Base-by-base conservation (phyloP, 2,113 vertebrate species). In the Nematolebias whitei region DNA sequence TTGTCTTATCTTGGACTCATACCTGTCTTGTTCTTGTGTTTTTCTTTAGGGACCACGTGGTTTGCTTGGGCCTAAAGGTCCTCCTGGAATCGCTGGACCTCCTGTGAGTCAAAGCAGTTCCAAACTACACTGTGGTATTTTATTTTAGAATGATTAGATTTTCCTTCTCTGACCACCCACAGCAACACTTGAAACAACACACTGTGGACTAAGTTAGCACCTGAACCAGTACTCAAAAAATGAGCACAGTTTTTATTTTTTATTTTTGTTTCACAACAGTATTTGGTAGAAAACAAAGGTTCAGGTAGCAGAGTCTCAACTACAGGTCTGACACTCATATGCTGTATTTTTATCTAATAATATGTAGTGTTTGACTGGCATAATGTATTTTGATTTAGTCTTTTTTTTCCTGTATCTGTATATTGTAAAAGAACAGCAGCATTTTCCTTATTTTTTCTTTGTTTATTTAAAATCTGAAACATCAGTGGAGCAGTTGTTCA, bases 11-110 rank as follows among this genome's bases (percentile, higher is more conserved):
- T n/a, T 24, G 0, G 4, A 22, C 11, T 24, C 50, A 11, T 57
- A 1, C 19, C 26, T 53, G 0, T 35, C 5, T 35, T 35, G 32
- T 35, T 8, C 9, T 35, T 35, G 10, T 82, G 32, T 82, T 2
- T 72, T 2, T 87, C 39, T 85, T 0, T 68, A 99, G 98, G 98
- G 98, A 74, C 95, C 95, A 24, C 91, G 98, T 76, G 98, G 98
- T 83, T 91, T 99, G 63, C 90, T 97, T 10, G 98, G 98, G 57
- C 97, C 97, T 19, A 91, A 97, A 91, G 98, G 98, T 71, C 91
- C 95, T 44, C 89, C 96, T 55, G 98, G 98, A 71, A 93, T 96
- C 41, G 77, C 94, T 7, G 98, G 98, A 75, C 95, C 96, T 81
- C 96, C 95, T 86, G 98, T 98, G 91, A 95, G 96, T 95, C 41